Evolutionary conservation across 2,113 vertebrate genomes (phyloP).

Genomic region (Sapajus apella): DNA sequence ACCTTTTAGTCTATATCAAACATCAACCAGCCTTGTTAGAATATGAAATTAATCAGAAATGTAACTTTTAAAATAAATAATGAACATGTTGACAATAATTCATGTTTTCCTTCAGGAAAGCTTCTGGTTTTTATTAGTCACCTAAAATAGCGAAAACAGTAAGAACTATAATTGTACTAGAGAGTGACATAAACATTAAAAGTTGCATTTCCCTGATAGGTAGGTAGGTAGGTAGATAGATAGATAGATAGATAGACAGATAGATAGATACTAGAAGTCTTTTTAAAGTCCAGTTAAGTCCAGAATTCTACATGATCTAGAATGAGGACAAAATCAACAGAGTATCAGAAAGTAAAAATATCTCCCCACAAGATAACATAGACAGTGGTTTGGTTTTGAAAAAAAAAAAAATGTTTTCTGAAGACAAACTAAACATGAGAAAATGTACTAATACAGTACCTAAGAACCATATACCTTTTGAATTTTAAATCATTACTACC

Average conservation of each 20-base stretch:
- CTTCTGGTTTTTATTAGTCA: conserved; percentile 17
- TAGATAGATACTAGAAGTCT: background rate
- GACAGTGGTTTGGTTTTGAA: background rate
- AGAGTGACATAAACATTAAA: background rate
- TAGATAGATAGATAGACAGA: background rate
- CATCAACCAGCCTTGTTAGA: conserved; percentile 13
- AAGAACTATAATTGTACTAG: background rate
- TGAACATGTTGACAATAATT: conserved; percentile 39
- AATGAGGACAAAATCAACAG: background rate
- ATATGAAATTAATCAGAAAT: conserved; percentile 41
- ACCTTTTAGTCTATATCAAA: background rate
- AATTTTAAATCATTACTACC: background rate
- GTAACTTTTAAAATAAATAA: conserved; percentile 40
- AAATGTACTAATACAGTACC: background rate
- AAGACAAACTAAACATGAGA: conserved; percentile 19
- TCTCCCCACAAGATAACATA: background rate
- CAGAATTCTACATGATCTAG: background rate
- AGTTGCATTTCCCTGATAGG: background rate
- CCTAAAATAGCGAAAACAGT: conserved; percentile 4
- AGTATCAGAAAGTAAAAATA: conserved; percentile 22
- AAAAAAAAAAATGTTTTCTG: background rate
- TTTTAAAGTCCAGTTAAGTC: conserved; percentile 13
- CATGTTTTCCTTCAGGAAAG: background rate
- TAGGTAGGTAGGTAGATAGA: background rate
- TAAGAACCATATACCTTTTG: background rate